A percentile compares a stretch with the other conserved stretches of the same genome.
Evolutionary conservation across 2,888 invertebrate species (phyloP).

Genomic region (Watsonalla binaria): DNA sequence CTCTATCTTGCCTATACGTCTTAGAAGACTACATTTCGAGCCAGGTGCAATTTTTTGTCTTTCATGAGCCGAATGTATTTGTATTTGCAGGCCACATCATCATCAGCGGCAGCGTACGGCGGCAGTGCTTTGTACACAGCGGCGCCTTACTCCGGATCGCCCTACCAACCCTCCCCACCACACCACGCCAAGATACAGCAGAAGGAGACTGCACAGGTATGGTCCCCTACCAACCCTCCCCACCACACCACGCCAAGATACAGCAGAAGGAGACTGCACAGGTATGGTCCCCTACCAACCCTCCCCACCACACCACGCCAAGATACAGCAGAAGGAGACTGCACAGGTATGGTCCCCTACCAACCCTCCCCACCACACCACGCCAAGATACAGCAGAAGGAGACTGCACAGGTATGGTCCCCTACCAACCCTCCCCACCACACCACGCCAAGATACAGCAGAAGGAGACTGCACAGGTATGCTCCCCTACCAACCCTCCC

Average conservation of each 20-base stretch:
- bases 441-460: constrained; percentile 1
- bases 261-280: background rate
- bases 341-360: constrained; percentile 5
- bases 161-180: constrained; percentile 26
- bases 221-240: background rate
- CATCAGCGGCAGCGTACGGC: constrained; percentile 62
- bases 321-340: constrained; percentile 7
- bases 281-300: background rate
- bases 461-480: constrained; percentile 12
- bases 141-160: constrained; percentile 38
- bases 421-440: too few relatives aligned
- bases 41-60: too few relatives aligned
- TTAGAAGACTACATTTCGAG: too few relatives aligned
- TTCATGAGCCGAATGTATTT: background rate
- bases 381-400: constrained; percentile 7
- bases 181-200: constrained; percentile 18
- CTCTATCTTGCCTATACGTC: too few relatives aligned
- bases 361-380: background rate
- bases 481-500: too few relatives aligned
- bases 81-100: constrained; percentile 48
- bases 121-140: constrained; percentile 68
- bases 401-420: constrained; percentile 6
- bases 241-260: background rate
- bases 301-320: background rate
- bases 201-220: constrained; percentile 30